Evolutionary conservation across 2,888 invertebrate genomes (phyloP), one percentile per base, ranked within the genome.

Genomic region (Drosophila koepferae): DNA sequence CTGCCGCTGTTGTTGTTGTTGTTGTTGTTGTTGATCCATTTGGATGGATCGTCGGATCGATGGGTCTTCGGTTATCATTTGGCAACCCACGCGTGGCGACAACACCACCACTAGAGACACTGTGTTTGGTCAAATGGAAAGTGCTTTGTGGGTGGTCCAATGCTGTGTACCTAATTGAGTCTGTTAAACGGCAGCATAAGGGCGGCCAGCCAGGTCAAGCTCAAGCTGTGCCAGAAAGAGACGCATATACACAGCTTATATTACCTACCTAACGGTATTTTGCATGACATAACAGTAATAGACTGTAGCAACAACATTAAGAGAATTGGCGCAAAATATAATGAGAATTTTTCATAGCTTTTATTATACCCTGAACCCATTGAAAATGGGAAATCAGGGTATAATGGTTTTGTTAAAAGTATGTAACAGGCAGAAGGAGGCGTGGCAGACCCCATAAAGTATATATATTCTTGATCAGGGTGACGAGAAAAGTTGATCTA

Each of bases 1-100:
- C 23, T 63, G 64, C 31, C 66, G 70, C 58, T 55, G 72, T 69
- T 20, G 36, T 31, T 66, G 67, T 18, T 63, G 64, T 38, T 67
- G 70, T 60, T 56, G 72, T 70, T 80, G n/a, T 55, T 49, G 64
- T 63, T 69, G 64, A 63, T 62, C 74, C 77, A 70, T 67, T 81
- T 74, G 70, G 63, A 80, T 62, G 64, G 66, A 48, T 69, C 60
- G 72, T 67, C 66, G 72, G 75, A 86, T 89, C 80, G 84, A 79
- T 89, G 89, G 77, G 70, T 85, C 89, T 87, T 77, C 41, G 85
- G 85, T 86, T 87, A 89, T 89, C 86, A 87, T 84, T 86, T 77
- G 82, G 77, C 80, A 86, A 88, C 83, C 89, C 83, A 86, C 85
- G 89, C 80, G 80, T 86, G 85, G 75, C 80, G 86, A 84, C 86